Base-by-base conservation (phyloP, 2,113 vertebrate genomes). In the Tinamus guttatus region DNA sequence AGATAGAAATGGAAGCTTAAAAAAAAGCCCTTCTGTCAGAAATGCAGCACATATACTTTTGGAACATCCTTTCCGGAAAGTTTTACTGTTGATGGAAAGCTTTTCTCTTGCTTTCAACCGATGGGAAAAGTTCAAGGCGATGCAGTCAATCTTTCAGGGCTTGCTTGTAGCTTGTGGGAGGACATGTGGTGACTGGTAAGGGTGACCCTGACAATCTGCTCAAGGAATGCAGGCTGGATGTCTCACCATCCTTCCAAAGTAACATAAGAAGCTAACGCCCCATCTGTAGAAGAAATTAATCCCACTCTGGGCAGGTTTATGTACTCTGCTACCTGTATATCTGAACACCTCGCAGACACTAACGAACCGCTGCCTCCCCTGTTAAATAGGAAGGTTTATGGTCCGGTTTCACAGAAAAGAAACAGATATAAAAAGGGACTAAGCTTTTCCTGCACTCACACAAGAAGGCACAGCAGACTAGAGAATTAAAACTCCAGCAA, bases 1-100 rank as follows among this genome's bases (percentile, higher is more conserved):
- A 90, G 75, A 93, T 88, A 38, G 84, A 96, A 94, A 77, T 5
- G 6, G 73, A 95, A 87, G 13, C n/a, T 47, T 62, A 59, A 52
- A 41, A 83, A 78, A 16, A 38, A 5, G 0, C 2, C 4, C 68
- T 90, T 86, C 70, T 81, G 85, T 56, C 60, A 77, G 70, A 85
- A 92, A 88, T n/a, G 16, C n/a, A 73, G 49, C 30, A 64, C 22
- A 85, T 76, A 91, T 69, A 83, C 56, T 88, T 94, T 36, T 40
- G 69, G 62, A 96, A 82, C 41, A 76, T 90, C 54, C 51, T 71
- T 81, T 85, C 70, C 77, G 47, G 13, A 79, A 88, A 68, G 17
- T 81, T 93, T 85, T 85, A 74, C 27, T 22, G 36, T 5, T 69
- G n/a, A 45, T 80, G 32, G 28, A 59, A 82, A 74, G 18, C 79